Percentiles rank a stretch among this genome's conserved stretches.
These are phyloP conservation scores for Leptopilina boulardi DNA, from an alignment of 1,140 invertebrate genomes.

Conservation along the genomic window DNA sequence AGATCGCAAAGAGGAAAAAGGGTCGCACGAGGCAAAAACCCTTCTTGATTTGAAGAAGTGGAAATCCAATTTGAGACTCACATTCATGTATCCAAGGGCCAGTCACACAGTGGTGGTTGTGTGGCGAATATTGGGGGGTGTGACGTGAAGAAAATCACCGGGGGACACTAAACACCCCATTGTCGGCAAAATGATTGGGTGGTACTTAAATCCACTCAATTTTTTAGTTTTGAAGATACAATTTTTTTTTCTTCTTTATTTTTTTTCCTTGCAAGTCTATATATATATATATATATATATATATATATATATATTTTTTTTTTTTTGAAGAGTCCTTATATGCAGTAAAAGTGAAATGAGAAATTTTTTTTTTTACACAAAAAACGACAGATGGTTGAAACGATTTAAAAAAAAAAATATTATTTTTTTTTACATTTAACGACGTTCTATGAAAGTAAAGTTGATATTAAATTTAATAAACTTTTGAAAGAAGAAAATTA, in stretches of 20 bases:
- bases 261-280: not conserved
- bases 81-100: slow-evolving; percentile 1
- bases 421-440: not conserved
- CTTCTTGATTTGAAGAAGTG: slow-evolving; percentile 57
- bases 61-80: slow-evolving; percentile 59
- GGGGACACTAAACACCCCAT: slow-evolving; percentile 56
- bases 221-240: slow-evolving; percentile 7
- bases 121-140: slow-evolving; percentile 3
- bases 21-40: slow-evolving; percentile 16
- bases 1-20: not conserved
- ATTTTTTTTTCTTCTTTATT: not conserved
- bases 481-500: not conserved
- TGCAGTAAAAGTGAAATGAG: not conserved
- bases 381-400: not conserved
- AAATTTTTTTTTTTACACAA: not conserved
- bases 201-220: slow-evolving; percentile 50
- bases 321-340: not conserved
- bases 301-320: not conserved
- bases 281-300: not conserved
- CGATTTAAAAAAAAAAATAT: not conserved
- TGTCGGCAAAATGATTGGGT: slow-evolving; percentile 49
- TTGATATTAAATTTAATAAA: not conserved
- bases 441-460: not conserved
- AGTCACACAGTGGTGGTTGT: not conserved
- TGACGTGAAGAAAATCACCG: slow-evolving; percentile 37